phyloP scores from a whole-genome alignment of 2,888 invertebrate genomes.

The Elysia crispata region DNA sequence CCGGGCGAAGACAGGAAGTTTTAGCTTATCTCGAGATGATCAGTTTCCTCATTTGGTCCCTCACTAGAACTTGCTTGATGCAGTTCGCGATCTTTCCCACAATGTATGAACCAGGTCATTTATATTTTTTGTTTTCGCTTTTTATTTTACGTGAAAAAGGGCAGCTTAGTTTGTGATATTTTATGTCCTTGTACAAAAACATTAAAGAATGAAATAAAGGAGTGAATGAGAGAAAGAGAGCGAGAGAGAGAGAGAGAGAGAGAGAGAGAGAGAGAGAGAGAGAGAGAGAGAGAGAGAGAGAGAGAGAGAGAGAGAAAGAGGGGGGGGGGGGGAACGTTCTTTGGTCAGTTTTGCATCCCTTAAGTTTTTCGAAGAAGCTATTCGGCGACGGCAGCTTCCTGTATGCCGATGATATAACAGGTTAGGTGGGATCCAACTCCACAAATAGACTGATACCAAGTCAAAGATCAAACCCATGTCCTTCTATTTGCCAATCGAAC shows the following conservation, averaged over 20 bases:
- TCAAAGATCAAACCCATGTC: too few species aligned
- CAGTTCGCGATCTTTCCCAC: background rate
- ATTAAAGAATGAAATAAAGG: too few species aligned
- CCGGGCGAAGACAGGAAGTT: background rate
- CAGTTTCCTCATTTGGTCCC: background rate
- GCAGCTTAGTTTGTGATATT: too few species aligned
- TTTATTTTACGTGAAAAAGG: background rate
- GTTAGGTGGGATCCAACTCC: too few species aligned
- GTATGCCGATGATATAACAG: too few species aligned
- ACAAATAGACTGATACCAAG: too few species aligned
- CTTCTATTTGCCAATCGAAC: too few species aligned
- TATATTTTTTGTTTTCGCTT: too few species aligned
- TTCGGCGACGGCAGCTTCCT: too few species aligned
- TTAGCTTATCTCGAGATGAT: background rate
- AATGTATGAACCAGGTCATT: background rate
- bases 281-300: slow-evolving; percentile 30
- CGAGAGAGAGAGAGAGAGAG: slow-evolving; percentile 28
- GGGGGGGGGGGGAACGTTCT: background rate
- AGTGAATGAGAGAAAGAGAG: background rate
- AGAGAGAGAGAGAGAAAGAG: slow-evolving; percentile 23
- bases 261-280: slow-evolving; percentile 34
- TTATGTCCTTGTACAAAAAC: too few species aligned
- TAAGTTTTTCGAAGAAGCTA: too few species aligned
- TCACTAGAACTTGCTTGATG: background rate
- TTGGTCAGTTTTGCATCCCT: too few species aligned